Evolutionary conservation across 2,113 vertebrate species (phyloP).

Genomic region (Ammodramus savannarum): DNA sequence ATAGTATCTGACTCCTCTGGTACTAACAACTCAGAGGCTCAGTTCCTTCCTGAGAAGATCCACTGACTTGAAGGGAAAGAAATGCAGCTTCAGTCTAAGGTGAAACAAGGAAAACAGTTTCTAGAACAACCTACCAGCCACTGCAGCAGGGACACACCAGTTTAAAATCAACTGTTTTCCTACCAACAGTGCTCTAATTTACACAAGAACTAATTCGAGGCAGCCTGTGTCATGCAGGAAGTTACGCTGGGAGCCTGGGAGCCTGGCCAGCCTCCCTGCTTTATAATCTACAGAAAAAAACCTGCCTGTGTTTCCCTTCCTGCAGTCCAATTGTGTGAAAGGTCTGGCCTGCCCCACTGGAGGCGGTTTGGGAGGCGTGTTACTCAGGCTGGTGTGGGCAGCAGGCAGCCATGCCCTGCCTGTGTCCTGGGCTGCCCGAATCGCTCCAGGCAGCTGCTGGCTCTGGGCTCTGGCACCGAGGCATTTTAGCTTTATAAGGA

Average conservation of each 20-base stretch:
- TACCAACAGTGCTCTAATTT: neutral
- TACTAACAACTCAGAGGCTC: neutral
- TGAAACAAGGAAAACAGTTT: neutral
- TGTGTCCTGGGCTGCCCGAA: neutral
- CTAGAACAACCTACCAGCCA: neutral
- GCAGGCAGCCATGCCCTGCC: neutral
- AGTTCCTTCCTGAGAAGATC: neutral
- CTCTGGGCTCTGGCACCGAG: rapidly evolving
- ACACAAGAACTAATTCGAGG: slow-evolving; percentile 24
- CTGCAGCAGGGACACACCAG: neutral
- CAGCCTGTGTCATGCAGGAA: slow-evolving; percentile 56
- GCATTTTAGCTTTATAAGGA: slow-evolving; percentile 36
- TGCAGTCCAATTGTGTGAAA: slow-evolving; percentile 62
- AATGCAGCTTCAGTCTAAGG: neutral
- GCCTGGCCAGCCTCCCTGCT: neutral
- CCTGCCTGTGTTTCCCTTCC: slow-evolving; percentile 38
- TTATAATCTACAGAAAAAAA: slow-evolving; percentile 52
- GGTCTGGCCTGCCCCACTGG: slow-evolving; percentile 40
- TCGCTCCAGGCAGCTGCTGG: neutral
- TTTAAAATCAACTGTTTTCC: slow-evolving; percentile 3
- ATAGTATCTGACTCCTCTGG: neutral
- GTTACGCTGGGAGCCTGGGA: neutral
- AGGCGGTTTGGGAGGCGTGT: neutral
- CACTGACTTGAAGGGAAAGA: neutral
- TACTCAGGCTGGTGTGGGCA: neutral